Evolutionary conservation across 2,113 vertebrate genomes (phyloP).

Genomic region (Scomber japonicus): DNA sequence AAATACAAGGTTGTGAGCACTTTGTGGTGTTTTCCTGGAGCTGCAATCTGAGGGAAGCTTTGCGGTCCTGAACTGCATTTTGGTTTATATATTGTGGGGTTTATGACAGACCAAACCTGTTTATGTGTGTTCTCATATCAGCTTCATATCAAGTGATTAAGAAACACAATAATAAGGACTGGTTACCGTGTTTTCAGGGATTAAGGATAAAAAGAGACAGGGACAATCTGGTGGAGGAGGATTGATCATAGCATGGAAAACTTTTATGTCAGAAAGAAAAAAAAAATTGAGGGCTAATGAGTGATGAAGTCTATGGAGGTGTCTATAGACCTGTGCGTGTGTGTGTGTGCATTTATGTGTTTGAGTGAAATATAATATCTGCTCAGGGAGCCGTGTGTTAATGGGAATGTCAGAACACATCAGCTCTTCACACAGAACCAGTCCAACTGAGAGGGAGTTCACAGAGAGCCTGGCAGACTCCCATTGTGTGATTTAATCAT

Average conservation of each 20-base stretch:
- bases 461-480: not conserved
- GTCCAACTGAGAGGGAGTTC: constrained; percentile 26
- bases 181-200: not conserved
- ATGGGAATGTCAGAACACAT: constrained; percentile 48
- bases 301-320: not conserved
- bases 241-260: not conserved
- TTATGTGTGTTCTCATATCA: not conserved
- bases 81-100: not conserved
- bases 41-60: not conserved
- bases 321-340: not conserved
- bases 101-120: not conserved
- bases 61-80: not conserved
- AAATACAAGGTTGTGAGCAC: not conserved
- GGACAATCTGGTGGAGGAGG: constrained; percentile 11
- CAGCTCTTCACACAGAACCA: constrained; percentile 29
- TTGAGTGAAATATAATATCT: not conserved
- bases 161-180: not conserved
- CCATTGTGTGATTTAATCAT: not conserved
- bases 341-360: constrained; percentile 1
- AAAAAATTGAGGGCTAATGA: not conserved
- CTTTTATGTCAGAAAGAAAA: not conserved
- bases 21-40: not conserved
- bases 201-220: not conserved
- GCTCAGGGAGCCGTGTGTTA: constrained; percentile 35
- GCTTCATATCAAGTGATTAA: not conserved